Percentiles rank a stretch among this genome's conserved stretches.
Conservation (phyloP, 2,113 vertebrate species). For the Pelecanoides urinatrix region DNA sequence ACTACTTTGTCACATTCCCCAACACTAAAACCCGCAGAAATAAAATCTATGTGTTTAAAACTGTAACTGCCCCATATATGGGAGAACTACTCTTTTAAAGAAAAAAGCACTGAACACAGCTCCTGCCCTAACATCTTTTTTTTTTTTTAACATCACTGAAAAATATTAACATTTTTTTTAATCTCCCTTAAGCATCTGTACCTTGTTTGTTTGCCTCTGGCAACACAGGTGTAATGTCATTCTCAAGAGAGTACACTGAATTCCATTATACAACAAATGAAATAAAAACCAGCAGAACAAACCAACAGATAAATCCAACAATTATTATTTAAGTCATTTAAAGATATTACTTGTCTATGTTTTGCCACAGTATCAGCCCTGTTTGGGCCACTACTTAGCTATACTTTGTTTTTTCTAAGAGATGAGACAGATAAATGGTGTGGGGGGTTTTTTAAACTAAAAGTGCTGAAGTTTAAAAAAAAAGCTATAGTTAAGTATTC, state of each 20-base stretch:
- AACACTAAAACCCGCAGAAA: background rate
- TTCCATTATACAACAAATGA: background rate
- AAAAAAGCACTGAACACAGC: rapidly evolving
- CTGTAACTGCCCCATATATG: background rate
- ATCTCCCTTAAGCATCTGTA: background rate
- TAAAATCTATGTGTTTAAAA: background rate
- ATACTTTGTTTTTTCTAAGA: background rate
- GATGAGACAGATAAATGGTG: background rate
- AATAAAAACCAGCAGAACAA: background rate
- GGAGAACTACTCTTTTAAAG: background rate
- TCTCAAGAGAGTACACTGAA: background rate
- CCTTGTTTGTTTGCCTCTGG: constrained; percentile 6
- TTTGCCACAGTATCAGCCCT: rapidly evolving
- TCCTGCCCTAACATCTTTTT: background rate
- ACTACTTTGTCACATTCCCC: constrained; percentile 1
- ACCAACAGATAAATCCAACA: background rate
- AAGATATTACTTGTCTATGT: background rate
- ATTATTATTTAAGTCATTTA: background rate
- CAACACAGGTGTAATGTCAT: background rate
- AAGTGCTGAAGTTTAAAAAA: background rate
- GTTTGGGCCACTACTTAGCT: background rate
- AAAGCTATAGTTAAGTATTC: background rate
- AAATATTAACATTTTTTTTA: background rate
- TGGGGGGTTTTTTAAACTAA: background rate
- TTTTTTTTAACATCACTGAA: background rate